Evolutionary conservation across 2,113 vertebrate species (phyloP), one percentile per base, ranked within the genome.

Genomic region (Parus major): DNA sequence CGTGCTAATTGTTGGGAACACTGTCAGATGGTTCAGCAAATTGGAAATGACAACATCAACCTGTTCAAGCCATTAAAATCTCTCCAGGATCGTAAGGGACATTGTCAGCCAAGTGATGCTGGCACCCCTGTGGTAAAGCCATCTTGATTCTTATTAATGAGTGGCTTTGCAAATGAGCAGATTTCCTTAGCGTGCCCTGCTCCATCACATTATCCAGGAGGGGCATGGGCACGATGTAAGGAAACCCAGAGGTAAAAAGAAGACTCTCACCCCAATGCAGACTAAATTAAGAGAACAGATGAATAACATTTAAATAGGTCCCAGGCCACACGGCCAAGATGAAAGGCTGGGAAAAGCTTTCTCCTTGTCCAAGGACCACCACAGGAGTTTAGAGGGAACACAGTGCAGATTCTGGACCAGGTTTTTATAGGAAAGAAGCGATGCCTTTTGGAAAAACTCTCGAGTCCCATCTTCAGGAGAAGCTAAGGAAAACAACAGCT

Each of bases 41-140:
- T 98, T 97, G 96, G 94, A 98, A 97, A 96, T 97, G 98, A 98
- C 97, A 98, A 96, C 83, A 92, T 97, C 97, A 98, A 96, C 96
- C 98, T 97, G 97, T 86, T 97, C 92, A 55, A 94, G 90, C 95
- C 96, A 92, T 96, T 97, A 96, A 93, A 96, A 91, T 96, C 90
- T 97, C 96, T 96, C 92, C 97, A 93, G 96, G 93, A 96, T 79
- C 11, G 13, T 94, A 89, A 90, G 87, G 91, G 96, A 96, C 96
- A 90, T 50, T 97, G 96, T 96, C 97, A 94, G 90, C 93, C 71
- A 92, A 96, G 86, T 80, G 64, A 63, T 36, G 78, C 82, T 88
- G 95, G 93, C 85, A 92, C 97, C 95, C 97, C 92, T 90, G 59
- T 86, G 95, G 96, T 95, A 93, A 95, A 95, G 82, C 93, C 94